Evolutionary conservation across 2,888 invertebrate genomes (phyloP).

Genomic region (Xylota segnis): DNA sequence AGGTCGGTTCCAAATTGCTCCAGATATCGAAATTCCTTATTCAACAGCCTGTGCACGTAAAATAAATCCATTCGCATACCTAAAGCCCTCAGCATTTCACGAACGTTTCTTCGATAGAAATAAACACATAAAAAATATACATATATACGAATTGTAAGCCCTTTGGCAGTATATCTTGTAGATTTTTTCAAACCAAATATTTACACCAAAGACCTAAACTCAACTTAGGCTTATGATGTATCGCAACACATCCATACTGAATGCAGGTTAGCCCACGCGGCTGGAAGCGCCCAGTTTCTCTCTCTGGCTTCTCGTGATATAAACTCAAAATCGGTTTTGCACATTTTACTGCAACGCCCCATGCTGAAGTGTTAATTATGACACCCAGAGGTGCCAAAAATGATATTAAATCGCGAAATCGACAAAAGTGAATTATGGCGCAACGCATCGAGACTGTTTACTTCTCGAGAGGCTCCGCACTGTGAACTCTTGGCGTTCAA

Average conservation of each 20-base stretch:
- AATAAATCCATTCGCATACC: too few species aligned
- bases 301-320: not conserved
- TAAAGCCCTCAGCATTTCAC: not conserved
- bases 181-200: slow-evolving; percentile 69
- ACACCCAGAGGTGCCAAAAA: slow-evolving; percentile 76
- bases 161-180: slow-evolving; percentile 32
- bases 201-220: slow-evolving; percentile 44
- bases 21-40: too few species aligned
- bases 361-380: slow-evolving; percentile 75
- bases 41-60: too few species aligned
- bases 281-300: slow-evolving; percentile 13
- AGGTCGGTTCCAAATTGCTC: too few species aligned
- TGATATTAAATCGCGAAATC: slow-evolving; percentile 66
- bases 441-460: slow-evolving; percentile 6
- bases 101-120: not conserved
- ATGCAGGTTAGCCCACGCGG: slow-evolving; percentile 39
- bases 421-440: slow-evolving; percentile 67
- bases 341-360: slow-evolving; percentile 57
- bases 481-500: not conserved
- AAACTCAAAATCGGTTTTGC: slow-evolving; percentile 61
- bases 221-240: slow-evolving; percentile 6
- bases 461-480: not conserved
- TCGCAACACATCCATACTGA: not conserved
- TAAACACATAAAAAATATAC: too few species aligned
- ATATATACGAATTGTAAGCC: not conserved